These are phyloP conservation scores for Anniella stebbinsi DNA, from an alignment of 2,797 vertebrate genomes.

Conservation along the genomic window DNA sequence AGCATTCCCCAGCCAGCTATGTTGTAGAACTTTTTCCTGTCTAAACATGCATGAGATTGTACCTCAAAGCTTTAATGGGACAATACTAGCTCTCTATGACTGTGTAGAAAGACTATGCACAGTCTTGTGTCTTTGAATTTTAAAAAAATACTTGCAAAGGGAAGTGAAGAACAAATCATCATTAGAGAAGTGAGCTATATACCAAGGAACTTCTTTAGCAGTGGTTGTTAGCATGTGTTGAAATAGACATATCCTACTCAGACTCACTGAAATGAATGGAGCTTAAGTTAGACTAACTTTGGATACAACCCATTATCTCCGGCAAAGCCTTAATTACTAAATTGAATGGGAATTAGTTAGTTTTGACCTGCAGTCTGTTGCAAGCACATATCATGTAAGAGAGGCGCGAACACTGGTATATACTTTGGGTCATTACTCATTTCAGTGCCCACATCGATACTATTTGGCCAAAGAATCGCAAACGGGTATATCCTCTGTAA, in stretches of 20 bases:
- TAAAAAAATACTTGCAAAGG: neutral
- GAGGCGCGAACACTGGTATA: neutral
- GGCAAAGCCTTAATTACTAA: neutral
- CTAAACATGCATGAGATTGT: no score
- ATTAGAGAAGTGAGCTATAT: neutral
- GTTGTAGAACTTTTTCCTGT: no score
- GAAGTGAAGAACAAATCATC: neutral
- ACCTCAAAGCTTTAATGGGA: no score
- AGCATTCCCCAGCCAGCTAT: neutral
- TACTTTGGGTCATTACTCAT: neutral
- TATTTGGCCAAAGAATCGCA: neutral
- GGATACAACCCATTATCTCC: neutral
- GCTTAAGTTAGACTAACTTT: no score
- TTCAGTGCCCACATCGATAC: neutral
- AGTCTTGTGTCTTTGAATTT: no score
- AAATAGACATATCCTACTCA: neutral
- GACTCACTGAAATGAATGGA: no score
- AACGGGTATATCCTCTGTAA: neutral
- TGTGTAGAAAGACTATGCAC: no score
- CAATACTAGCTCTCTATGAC: no score
- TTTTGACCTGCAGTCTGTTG: neutral
- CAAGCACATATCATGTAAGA: neutral
- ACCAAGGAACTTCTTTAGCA: neutral
- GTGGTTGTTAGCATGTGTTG: neutral
- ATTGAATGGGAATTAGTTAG: neutral